phyloP scores from a whole-genome alignment of 1,140 invertebrate species.

The Seison nebaliae region DNA sequence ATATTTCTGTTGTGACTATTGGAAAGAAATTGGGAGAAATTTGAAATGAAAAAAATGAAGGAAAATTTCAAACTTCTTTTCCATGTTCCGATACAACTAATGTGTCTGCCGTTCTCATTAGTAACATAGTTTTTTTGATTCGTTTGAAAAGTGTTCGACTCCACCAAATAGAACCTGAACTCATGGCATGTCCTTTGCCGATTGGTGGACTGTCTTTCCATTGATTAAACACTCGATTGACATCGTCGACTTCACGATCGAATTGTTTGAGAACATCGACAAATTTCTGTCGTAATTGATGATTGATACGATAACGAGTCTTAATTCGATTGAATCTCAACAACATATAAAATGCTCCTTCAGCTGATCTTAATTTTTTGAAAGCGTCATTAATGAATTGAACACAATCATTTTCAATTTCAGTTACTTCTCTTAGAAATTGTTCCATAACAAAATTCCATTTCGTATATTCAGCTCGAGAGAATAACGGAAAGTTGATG shows the following conservation, averaged over 20 bases:
- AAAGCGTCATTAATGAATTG: slow-evolving; percentile 60
- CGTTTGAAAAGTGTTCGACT: slow-evolving; percentile 43
- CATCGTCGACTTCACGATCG: slow-evolving; percentile 40
- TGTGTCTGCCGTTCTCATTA: slow-evolving; percentile 44
- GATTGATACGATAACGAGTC: slow-evolving; percentile 41
- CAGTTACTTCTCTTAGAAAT: slow-evolving; percentile 43
- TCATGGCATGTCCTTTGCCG: slow-evolving; percentile 43
- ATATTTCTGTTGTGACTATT: slow-evolving; percentile 45
- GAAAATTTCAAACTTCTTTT: slow-evolving; percentile 23
- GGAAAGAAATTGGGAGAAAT: slow-evolving; percentile 2
- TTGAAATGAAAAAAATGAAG: neutral
- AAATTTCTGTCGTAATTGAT: slow-evolving; percentile 48
- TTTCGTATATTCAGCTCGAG: slow-evolving; percentile 42
- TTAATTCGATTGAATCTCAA: slow-evolving; percentile 49
- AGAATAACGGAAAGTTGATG: slow-evolving; percentile 53
- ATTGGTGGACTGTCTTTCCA: slow-evolving; percentile 41
- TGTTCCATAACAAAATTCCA: slow-evolving; percentile 50
- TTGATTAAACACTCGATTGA: slow-evolving; percentile 33
- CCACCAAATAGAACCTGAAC: slow-evolving; percentile 55
- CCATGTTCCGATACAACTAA: slow-evolving; percentile 45
- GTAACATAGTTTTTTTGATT: slow-evolving; percentile 46
- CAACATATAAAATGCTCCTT: slow-evolving; percentile 47
- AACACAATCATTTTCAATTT: slow-evolving; percentile 50
- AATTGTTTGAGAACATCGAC: slow-evolving; percentile 56
- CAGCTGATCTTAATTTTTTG: slow-evolving; percentile 44